These are phyloP conservation scores for Melanotaenia pygmaea DNA, from an alignment of 2,797 vertebrate species.

Conservation along the genomic window DNA sequence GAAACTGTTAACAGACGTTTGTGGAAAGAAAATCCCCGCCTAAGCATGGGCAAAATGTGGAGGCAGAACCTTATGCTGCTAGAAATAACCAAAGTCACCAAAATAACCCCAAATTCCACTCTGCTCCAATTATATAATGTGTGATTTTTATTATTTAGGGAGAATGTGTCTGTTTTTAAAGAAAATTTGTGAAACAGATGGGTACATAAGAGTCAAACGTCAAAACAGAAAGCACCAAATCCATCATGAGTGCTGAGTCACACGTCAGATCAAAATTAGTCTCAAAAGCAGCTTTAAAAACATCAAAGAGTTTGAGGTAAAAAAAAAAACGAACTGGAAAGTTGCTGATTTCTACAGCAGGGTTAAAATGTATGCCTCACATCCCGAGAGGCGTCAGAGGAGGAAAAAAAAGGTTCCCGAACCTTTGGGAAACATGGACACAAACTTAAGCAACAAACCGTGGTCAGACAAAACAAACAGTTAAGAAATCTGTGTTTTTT, in stretches of 20 bases:
- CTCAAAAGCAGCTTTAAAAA: constrained; percentile 7
- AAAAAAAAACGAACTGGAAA: background rate
- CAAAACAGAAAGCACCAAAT: constrained; percentile 41
- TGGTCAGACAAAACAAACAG: background rate
- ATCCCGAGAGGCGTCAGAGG: constrained; percentile 1
- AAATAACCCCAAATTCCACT: constrained; percentile 64
- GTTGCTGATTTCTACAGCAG: constrained; percentile 20
- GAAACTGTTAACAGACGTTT: constrained; percentile 39
- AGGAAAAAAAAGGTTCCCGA: background rate
- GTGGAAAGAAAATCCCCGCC: constrained; percentile 41
- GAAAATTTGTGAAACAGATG: constrained; percentile 54
- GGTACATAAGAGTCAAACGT: constrained; percentile 53
- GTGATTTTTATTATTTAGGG: constrained; percentile 60
- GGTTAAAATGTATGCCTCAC: constrained; percentile 1
- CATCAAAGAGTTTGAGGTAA: background rate
- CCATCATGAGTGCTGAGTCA: constrained; percentile 56
- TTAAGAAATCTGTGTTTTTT: background rate
- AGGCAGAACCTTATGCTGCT: constrained; percentile 49
- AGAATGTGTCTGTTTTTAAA: constrained; percentile 50
- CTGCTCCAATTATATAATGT: constrained; percentile 53
- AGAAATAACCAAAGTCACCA: constrained; percentile 64
- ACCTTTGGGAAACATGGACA: constrained; percentile 1
- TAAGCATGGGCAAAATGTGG: constrained; percentile 48
- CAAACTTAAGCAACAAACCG: constrained; percentile 3
- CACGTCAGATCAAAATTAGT: constrained; percentile 31